These are phyloP conservation scores for Mus minutoides DNA, from an alignment of 2,797 vertebrate species.

Conservation along the genomic window DNA sequence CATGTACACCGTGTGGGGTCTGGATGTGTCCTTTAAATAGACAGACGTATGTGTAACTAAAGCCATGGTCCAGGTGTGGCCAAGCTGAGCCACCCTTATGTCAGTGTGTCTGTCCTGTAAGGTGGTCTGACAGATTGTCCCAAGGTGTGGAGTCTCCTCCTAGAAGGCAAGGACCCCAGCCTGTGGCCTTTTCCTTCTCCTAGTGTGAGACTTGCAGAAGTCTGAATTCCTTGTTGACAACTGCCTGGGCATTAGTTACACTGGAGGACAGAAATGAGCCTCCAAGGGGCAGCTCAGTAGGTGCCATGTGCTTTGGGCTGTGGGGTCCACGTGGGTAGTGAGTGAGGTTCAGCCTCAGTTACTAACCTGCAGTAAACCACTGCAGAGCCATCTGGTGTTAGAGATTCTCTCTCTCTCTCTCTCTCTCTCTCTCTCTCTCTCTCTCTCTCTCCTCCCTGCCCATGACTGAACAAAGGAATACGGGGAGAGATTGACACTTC, in stretches of 20 bases:
- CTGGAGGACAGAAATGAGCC: neutral
- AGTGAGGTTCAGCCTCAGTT: neutral
- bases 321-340: neutral
- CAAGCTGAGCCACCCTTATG: neutral
- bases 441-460: no score
- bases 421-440: accelerated
- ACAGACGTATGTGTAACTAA: neutral
- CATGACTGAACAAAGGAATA: neutral
- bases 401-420: neutral
- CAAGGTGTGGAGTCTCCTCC: neutral
- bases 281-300: neutral
- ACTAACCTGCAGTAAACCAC: neutral
- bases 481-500: neutral
- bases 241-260: neutral
- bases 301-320: neutral
- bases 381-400: neutral
- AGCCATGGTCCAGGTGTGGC: neutral
- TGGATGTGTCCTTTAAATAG: neutral
- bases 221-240: neutral
- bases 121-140: neutral
- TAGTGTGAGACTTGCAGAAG: neutral
- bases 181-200: neutral
- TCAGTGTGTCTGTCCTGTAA: neutral
- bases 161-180: neutral
- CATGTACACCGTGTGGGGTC: neutral